Percentiles rank a stretch among this genome's conserved stretches.
Evolutionary conservation across 1,140 invertebrate genomes (phyloP).

Genomic region (Drosophila arawakana): DNA sequence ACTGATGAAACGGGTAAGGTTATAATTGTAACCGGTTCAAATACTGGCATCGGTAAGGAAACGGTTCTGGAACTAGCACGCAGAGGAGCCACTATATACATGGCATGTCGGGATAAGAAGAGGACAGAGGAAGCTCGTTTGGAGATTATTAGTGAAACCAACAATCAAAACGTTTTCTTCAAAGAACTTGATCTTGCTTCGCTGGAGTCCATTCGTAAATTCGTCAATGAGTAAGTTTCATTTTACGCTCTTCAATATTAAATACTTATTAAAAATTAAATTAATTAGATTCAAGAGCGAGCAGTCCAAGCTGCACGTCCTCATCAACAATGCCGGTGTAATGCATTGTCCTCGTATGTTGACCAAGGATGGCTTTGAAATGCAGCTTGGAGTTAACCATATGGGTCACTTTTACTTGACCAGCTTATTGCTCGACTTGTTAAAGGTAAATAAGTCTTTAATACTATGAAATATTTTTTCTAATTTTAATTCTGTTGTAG

Average conservation of each 20-base stretch:
- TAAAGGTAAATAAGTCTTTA: conserved; percentile 86
- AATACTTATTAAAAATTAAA: not conserved
- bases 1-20: conserved; percentile 88
- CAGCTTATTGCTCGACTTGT: conserved; percentile 91
- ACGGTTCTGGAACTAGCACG: conserved; percentile 90
- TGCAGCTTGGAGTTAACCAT: conserved; percentile 96
- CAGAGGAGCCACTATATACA: conserved; percentile 90
- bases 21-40: conserved; percentile 93
- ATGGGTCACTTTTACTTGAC: conserved; percentile 94
- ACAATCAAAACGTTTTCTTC: conserved; percentile 92
- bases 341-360: conserved; percentile 89
- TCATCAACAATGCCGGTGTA: conserved; percentile 96
- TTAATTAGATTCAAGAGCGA: conserved; percentile 87
- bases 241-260: not conserved
- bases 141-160: conserved; percentile 90
- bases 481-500: conserved; percentile 78
- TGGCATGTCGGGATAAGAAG: conserved; percentile 92
- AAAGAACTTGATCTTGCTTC: conserved; percentile 92
- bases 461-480: not conserved
- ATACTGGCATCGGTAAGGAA: conserved; percentile 94
- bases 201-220: conserved; percentile 90
- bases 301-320: conserved; percentile 89
- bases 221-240: conserved; percentile 86
- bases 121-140: conserved; percentile 89
- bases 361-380: conserved; percentile 95